These are phyloP conservation scores for Coenonympha glycerion DNA, from an alignment of 2,888 invertebrate genomes.

Conservation along the genomic window DNA sequence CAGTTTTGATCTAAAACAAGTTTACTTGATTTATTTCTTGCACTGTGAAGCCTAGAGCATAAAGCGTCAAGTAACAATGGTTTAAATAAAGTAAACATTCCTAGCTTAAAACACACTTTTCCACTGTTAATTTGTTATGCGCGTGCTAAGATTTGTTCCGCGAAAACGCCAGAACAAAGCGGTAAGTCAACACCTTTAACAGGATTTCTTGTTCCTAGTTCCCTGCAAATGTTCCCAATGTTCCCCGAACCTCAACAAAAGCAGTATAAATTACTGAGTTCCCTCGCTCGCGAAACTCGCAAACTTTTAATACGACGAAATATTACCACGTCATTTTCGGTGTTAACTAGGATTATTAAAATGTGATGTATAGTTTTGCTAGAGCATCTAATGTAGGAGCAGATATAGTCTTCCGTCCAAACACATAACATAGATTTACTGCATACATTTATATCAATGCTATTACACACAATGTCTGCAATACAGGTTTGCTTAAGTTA, in stretches of 20 bases:
- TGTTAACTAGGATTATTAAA: constrained; percentile 19
- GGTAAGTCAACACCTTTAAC: neutral
- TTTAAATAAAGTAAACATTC: neutral
- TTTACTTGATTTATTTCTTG: neutral
- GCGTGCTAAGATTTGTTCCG: constrained; percentile 23
- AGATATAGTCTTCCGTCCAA: no score
- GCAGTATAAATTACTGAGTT: constrained; percentile 50
- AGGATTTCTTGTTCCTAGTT: constrained; percentile 20
- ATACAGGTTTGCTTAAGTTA: no score
- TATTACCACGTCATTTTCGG: constrained; percentile 28
- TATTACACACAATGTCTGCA: no score
- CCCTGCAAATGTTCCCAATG: constrained; percentile 20
- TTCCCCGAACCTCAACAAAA: constrained; percentile 33
- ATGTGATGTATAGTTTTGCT: no score
- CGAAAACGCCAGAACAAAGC: constrained; percentile 15
- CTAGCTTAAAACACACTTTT: neutral
- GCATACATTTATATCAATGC: no score
- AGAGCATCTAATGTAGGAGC: no score
- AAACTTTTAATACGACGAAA: constrained; percentile 45
- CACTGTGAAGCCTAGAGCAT: neutral
- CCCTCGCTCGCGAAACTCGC: constrained; percentile 27
- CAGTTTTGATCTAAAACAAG: no score
- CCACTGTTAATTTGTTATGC: constrained; percentile 8
- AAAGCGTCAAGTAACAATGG: neutral
- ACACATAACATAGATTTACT: no score